Conservation (phyloP, 2,888 invertebrate species). For the Euphydryas editha region DNA sequence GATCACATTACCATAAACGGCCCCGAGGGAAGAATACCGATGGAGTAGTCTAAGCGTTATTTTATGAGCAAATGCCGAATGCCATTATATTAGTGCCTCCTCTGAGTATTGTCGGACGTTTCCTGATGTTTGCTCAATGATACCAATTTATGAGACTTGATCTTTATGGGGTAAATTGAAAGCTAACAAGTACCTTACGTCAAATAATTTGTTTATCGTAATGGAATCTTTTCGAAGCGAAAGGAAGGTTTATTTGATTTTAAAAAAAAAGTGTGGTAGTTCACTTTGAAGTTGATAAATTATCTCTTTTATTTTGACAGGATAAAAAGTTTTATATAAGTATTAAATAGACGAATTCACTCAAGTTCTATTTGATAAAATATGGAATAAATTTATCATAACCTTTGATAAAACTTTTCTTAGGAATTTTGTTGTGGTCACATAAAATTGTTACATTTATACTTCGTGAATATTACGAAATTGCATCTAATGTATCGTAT, state of each 20-base stretch:
- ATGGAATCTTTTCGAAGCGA: background rate
- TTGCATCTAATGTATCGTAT: no score
- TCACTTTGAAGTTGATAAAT: background rate
- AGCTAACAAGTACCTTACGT: slow-evolving; percentile 14
- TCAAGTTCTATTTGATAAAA: no score
- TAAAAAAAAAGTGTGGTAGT: background rate
- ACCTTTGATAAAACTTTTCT: no score
- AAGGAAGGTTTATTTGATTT: background rate
- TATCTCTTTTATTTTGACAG: background rate
- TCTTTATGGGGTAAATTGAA: slow-evolving; percentile 15
- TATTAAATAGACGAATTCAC: no score
- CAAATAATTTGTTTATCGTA: slow-evolving; percentile 10
- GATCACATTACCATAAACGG: slow-evolving; percentile 52
- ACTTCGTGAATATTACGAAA: no score
- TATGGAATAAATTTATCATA: no score
- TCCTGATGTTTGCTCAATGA: slow-evolving; percentile 28
- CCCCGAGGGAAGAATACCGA: slow-evolving; percentile 50
- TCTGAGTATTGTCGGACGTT: slow-evolving; percentile 3
- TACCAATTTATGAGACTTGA: slow-evolving; percentile 24
- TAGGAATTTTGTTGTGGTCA: no score
- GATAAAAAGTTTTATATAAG: background rate
- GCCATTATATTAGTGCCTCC: slow-evolving; percentile 21
- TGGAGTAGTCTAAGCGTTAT: slow-evolving; percentile 37
- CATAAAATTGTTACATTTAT: no score
- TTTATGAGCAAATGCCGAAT: slow-evolving; percentile 36